Conservation (phyloP, 2,888 invertebrate species). For the Sesia bembeciformis region DNA sequence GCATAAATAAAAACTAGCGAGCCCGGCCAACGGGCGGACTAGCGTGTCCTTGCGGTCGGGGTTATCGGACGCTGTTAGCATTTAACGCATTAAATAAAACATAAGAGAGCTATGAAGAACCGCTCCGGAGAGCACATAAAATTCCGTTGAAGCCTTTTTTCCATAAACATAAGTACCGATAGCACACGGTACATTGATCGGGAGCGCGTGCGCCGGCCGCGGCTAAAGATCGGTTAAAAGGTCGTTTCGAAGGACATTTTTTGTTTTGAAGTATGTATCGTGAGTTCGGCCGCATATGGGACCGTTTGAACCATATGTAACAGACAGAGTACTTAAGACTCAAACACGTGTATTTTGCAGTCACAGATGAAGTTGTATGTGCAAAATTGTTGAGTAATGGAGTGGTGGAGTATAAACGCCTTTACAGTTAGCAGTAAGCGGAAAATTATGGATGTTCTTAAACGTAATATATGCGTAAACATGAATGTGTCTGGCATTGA, state of each 20-base stretch:
- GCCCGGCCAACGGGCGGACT: constrained; percentile 24
- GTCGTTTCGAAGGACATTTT: constrained; percentile 60
- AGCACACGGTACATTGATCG: constrained; percentile 43
- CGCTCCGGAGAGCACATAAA: constrained; percentile 57
- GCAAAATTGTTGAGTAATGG: constrained; percentile 4
- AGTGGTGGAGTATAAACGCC: constrained; percentile 1
- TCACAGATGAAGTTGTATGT: constrained; percentile 5
- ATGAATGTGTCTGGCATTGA: constrained; percentile 10
- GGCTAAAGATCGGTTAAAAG: constrained; percentile 49
- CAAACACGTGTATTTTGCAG: not conserved
- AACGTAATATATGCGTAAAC: not conserved
- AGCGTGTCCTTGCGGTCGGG: constrained; percentile 61
- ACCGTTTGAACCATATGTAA: constrained; percentile 11
- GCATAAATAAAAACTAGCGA: constrained; percentile 41
- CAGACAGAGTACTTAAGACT: constrained; percentile 1
- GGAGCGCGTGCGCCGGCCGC: constrained; percentile 20
- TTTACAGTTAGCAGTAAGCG: constrained; percentile 12
- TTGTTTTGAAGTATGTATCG: constrained; percentile 44
- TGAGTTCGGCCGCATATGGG: constrained; percentile 32
- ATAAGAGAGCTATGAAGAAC: constrained; percentile 63
- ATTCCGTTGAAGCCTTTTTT: constrained; percentile 70
- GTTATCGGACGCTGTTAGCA: constrained; percentile 70
- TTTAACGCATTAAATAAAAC: constrained; percentile 62
- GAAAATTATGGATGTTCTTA: constrained; percentile 9
- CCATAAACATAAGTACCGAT: constrained; percentile 53